A percentile compares a stretch with the other conserved stretches of the same genome.
These are phyloP conservation scores for Tachysurus vachellii DNA, from an alignment of 2,113 vertebrate species.

Conservation along the genomic window DNA sequence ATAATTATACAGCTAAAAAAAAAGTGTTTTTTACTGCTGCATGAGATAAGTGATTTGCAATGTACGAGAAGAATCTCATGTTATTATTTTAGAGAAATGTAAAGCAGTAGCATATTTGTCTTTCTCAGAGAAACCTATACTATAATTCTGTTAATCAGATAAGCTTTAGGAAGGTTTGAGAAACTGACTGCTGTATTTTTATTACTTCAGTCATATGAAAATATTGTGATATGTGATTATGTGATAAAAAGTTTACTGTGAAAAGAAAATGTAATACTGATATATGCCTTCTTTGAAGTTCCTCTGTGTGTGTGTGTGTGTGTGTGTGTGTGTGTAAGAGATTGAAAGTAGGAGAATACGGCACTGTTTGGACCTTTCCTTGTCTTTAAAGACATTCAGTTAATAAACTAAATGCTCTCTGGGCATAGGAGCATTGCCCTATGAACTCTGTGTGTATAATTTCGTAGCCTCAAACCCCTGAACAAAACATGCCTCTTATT, in stretches of 20 bases:
- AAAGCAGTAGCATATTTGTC: neutral
- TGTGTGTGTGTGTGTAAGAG: neutral
- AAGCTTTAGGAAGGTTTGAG: neutral
- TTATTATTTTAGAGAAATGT: neutral
- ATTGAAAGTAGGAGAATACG: constrained; percentile 1
- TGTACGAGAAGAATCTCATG: neutral
- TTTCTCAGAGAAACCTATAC: neutral
- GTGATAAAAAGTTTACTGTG: neutral
- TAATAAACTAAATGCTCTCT: constrained; percentile 5
- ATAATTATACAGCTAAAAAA: neutral
- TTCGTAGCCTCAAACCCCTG: neutral
- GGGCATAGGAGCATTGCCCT: neutral
- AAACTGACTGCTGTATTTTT: neutral
- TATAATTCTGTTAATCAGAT: neutral
- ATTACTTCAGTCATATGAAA: neutral
- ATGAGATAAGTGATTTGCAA: neutral
- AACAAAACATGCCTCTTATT: constrained; percentile 6
- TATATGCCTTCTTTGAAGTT: neutral
- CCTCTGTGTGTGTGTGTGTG: neutral
- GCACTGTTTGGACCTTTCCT: neutral
- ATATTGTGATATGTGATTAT: neutral
- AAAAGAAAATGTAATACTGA: neutral
- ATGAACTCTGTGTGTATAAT: neutral
- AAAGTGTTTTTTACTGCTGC: neutral
- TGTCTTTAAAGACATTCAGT: neutral